Evolutionary conservation across 2,113 vertebrate genomes (phyloP).

Genomic region (Nanorana parkeri): DNA sequence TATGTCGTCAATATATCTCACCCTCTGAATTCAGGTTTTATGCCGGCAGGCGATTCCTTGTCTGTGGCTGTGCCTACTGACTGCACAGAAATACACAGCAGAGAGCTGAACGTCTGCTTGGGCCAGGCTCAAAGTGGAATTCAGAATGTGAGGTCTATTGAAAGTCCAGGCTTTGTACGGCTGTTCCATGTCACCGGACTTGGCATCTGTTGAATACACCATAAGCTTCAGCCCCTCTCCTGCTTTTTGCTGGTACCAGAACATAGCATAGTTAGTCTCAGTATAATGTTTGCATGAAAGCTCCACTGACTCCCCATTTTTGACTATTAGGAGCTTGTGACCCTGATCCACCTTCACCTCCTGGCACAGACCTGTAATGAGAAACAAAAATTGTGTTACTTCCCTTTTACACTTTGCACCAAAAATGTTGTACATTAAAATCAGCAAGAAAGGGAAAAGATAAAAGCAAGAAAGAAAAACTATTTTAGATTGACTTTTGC

Average conservation of each 20-base stretch:
- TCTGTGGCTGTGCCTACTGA: constrained; percentile 32
- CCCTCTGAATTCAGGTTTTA: background rate
- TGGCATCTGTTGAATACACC: background rate
- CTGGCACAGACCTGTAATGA: constrained; percentile 3
- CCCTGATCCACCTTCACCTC: constrained; percentile 10
- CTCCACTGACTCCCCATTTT: background rate
- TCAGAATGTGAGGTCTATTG: background rate
- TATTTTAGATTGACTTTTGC: too few relatives aligned
- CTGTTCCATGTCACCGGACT: background rate
- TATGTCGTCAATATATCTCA: background rate
- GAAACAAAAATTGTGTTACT: background rate
- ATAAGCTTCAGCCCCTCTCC: constrained; percentile 9
- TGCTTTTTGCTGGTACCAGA: constrained; percentile 38
- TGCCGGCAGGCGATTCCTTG: background rate
- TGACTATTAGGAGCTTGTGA: background rate
- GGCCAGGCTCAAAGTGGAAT: background rate
- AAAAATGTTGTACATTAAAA: too few relatives aligned
- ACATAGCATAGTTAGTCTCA: background rate
- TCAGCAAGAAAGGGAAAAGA: too few relatives aligned
- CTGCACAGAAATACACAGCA: constrained; percentile 38
- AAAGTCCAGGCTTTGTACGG: background rate
- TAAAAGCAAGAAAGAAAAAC: too few relatives aligned
- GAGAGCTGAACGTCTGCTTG: background rate
- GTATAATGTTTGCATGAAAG: background rate
- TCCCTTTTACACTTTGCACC: background rate